A percentile compares a stretch with the other conserved stretches of the same genome.
Conservation (phyloP, 1,140 invertebrate species). For the Drosophila nasuta region DNA sequence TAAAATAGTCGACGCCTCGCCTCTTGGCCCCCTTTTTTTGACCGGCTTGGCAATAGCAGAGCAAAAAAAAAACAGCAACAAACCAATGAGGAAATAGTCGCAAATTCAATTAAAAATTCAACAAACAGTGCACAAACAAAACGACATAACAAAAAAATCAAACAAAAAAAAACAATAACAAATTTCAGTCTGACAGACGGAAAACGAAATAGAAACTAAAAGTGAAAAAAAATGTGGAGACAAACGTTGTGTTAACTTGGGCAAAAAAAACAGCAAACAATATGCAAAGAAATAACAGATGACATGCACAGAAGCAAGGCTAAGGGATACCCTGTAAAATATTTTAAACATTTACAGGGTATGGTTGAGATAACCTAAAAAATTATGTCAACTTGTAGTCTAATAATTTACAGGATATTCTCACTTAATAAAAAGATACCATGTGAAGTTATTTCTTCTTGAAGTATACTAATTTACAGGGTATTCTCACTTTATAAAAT, state of each 20-base stretch:
- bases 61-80: constrained; percentile 5
- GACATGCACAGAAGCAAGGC: neutral
- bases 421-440: too few species aligned
- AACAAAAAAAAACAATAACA: constrained; percentile 23
- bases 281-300: neutral
- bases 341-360: neutral
- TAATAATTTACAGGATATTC: too few species aligned
- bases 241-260: constrained; percentile 43
- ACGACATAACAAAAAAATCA: constrained; percentile 9
- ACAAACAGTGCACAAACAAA: constrained; percentile 46
- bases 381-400: too few species aligned
- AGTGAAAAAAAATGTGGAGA: constrained; percentile 41
- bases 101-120: constrained; percentile 81
- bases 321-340: neutral
- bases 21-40: too few species aligned
- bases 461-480: too few species aligned
- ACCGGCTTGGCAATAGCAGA: neutral
- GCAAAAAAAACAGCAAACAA: constrained; percentile 32
- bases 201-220: constrained; percentile 56
- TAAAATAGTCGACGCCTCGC: neutral
- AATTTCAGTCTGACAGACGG: constrained; percentile 16
- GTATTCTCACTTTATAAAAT: too few species aligned
- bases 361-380: neutral
- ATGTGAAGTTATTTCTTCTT: too few species aligned
- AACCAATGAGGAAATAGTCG: constrained; percentile 55